Evolutionary conservation across 2,113 vertebrate genomes (phyloP).

Genomic region (Proterorhinus semilunaris): DNA sequence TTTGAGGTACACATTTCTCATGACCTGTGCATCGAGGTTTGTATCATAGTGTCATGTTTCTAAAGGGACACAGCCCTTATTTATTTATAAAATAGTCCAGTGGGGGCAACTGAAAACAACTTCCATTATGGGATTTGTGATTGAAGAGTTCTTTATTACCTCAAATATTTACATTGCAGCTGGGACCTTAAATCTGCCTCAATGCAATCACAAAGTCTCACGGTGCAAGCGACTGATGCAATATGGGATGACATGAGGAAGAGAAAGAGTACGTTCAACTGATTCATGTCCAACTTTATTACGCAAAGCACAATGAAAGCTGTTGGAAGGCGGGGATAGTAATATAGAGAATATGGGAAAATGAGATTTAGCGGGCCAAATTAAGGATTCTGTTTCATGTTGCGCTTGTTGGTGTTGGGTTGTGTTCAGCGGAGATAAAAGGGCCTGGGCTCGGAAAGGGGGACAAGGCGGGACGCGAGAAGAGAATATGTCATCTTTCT

Average conservation of each 20-base stretch:
- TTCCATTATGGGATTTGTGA: constrained; percentile 25
- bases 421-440: constrained; percentile 64
- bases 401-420: constrained; percentile 63
- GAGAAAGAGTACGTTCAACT: constrained; percentile 23
- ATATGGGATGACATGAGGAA: constrained; percentile 31
- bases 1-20: too few relatives aligned
- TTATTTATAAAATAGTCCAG: background rate
- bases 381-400: constrained; percentile 70
- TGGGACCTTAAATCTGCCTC: constrained; percentile 13
- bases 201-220: constrained; percentile 45
- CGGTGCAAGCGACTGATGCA: constrained; percentile 48
- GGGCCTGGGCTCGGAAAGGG: constrained; percentile 18
- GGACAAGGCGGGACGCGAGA: constrained; percentile 32
- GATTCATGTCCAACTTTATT: constrained; percentile 44
- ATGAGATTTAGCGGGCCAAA: constrained; percentile 52
- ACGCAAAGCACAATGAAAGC: constrained; percentile 42
- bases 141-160: constrained; percentile 27
- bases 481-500: constrained; percentile 59
- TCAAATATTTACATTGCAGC: constrained; percentile 34
- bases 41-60: too few relatives aligned
- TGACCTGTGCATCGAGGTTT: too few relatives aligned
- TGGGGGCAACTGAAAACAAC: constrained; percentile 1
- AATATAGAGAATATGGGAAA: constrained; percentile 43
- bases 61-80: too few relatives aligned
- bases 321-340: constrained; percentile 23